phyloP scores from a whole-genome alignment of 2,797 vertebrate species.

The Numenius phaeopus region DNA sequence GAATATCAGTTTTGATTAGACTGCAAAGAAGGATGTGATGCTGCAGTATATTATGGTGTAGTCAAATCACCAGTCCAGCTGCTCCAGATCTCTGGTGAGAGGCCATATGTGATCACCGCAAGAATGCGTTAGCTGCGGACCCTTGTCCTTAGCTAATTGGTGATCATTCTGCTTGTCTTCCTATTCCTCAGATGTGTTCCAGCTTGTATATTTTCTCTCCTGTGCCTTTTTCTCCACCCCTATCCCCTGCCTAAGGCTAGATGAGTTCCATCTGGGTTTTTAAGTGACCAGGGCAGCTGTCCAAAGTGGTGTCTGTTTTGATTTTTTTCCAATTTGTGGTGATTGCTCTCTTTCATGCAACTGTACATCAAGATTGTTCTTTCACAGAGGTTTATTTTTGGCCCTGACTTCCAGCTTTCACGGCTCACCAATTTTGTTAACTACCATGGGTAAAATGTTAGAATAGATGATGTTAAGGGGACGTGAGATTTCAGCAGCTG shows the following conservation, averaged over 20 bases:
- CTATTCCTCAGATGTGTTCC: background rate
- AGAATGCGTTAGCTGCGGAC: background rate
- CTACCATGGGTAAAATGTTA: background rate
- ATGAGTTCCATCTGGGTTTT: conserved; percentile 58
- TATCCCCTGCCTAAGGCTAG: background rate
- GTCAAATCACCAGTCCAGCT: background rate
- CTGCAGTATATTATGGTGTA: background rate
- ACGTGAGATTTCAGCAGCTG: background rate
- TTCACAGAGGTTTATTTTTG: conserved; percentile 32
- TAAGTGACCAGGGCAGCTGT: conserved; percentile 38
- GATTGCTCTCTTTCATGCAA: conserved; percentile 37
- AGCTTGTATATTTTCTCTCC: background rate
- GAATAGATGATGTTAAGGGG: background rate
- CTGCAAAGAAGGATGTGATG: background rate
- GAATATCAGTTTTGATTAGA: background rate
- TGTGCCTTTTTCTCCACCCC: background rate
- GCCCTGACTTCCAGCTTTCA: background rate
- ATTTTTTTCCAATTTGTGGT: conserved; percentile 51
- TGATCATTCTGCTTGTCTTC: conserved; percentile 36
- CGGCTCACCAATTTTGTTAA: conserved; percentile 8
- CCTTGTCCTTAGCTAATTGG: conserved; percentile 18
- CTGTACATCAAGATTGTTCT: background rate
- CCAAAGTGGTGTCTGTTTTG: conserved; percentile 48
- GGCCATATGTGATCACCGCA: conserved; percentile 19
- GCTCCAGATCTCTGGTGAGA: conserved; percentile 6